Base-by-base conservation (phyloP, 2,113 vertebrate genomes). In the Capreolus pygargus region DNA sequence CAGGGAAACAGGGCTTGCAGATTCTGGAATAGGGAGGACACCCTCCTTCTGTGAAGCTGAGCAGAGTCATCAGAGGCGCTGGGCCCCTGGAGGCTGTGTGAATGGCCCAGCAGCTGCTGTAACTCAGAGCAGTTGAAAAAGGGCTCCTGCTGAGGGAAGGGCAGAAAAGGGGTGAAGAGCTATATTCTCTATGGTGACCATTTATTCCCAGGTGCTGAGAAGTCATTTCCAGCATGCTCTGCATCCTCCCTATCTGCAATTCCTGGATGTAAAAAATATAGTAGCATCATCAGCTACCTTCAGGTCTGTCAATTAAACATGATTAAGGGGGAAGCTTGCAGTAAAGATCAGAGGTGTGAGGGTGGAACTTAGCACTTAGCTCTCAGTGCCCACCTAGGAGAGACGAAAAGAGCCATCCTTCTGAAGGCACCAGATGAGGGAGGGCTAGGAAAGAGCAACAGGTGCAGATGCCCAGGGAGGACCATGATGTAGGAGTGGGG, bases 261-360 rank as follows among this genome's bases (percentile, higher is more conserved):
- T 96, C 43, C 60, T 84, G 70, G 88, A 79, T 64, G 91, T 39
- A 39, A 39, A 39, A 39, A 39, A 76, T 43, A 54, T 27, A 91
- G 96, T 89, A 92, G 85, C 78, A 79, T 92, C 30, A 19, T 47
- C 81, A 64, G 60, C n/a, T 82, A 88, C 92, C 78, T 98, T 83
- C 64, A 55, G 82, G 55, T 86, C n/a, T 95, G 95, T 91, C 95
- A 89, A 94, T 96, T 92, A 91, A 91, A 88, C 82, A 83, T 87
- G 95, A 98, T 86, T 93, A 93, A 97, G 61, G 97, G 54, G 95
- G 90, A 88, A 50, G 92, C 74, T 78, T 45, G 47, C 81, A 58
- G 93, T n/a, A 79, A 54, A 64, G 96, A 94, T 95, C 94, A 96
- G 96, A 97, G 55, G 88, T 78, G 83, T 89, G 83, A 93, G 95